Evolutionary conservation across 2,888 invertebrate genomes (phyloP).

Genomic region (Orchestes rusci): DNA sequence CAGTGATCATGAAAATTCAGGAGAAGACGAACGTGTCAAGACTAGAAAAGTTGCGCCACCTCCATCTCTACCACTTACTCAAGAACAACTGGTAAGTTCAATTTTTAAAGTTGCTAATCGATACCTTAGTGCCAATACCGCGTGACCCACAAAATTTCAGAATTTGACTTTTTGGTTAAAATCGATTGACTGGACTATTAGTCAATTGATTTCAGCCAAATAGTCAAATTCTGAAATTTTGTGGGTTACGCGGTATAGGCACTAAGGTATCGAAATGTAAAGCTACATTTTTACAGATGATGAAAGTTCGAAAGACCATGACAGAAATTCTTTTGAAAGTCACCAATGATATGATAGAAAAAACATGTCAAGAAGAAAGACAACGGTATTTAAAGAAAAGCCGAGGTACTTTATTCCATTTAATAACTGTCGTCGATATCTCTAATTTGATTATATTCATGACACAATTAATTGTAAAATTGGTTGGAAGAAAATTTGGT

Average conservation of each 20-base stretch:
- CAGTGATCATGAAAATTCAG: constrained; percentile 46
- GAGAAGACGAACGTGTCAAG: constrained; percentile 42
- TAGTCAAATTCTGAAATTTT: no score
- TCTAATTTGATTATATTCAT: background rate
- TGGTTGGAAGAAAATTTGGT: constrained; percentile 15
- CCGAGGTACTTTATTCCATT: constrained; percentile 66
- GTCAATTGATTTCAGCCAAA: no score
- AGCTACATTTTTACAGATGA: constrained; percentile 56
- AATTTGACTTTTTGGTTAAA: no score
- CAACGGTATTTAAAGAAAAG: constrained; percentile 59
- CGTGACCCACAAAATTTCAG: no score
- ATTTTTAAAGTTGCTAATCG: background rate
- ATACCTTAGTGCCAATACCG: no score
- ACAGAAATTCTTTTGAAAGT: constrained; percentile 93
- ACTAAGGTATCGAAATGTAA: no score
- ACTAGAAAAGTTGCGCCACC: constrained; percentile 35
- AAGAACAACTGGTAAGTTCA: constrained; percentile 54
- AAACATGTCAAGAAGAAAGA: constrained; percentile 78
- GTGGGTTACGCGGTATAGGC: no score
- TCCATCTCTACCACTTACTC: constrained; percentile 31
- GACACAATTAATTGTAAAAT: background rate
- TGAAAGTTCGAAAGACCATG: constrained; percentile 77
- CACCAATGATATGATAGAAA: constrained; percentile 82
- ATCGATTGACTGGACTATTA: no score
- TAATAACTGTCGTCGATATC: background rate